A percentile compares a stretch with the other conserved stretches of the same genome.
Conservation (phyloP, 2,797 vertebrate genomes). For the Hirundo rustica region DNA sequence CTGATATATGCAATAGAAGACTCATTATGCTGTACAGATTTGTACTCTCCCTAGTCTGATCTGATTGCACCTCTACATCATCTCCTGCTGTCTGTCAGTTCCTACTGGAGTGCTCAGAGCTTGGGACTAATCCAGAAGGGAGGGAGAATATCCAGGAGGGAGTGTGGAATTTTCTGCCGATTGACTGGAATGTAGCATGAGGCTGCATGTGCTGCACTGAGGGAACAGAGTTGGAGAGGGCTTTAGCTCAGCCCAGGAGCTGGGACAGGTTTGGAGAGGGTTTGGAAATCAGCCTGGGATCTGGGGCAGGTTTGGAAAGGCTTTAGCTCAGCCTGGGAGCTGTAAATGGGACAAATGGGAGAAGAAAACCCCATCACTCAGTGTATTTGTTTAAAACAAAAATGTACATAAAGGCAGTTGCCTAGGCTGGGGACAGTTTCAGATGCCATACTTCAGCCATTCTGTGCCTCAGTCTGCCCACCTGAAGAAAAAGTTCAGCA, state of each 20-base stretch:
- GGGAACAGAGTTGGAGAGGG: not conserved
- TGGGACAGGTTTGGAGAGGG: not conserved
- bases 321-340: not conserved
- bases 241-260: not conserved
- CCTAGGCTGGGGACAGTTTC: not conserved
- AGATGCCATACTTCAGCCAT: not conserved
- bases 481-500: not conserved
- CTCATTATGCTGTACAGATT: slow-evolving; percentile 33
- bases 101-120: not conserved
- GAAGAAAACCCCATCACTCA: not conserved
- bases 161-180: not conserved
- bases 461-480: not conserved
- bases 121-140: not conserved
- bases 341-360: not conserved
- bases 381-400: not conserved
- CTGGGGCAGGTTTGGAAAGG: not conserved
- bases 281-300: not conserved
- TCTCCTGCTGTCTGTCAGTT: slow-evolving; percentile 46
- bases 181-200: not conserved
- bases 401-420: not conserved
- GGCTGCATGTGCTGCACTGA: not conserved
- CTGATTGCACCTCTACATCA: slow-evolving; percentile 48
- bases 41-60: not conserved
- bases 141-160: not conserved
- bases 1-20: slow-evolving; percentile 44